Evolutionary conservation across 2,888 invertebrate genomes (phyloP), one percentile per base, ranked within the genome.

Genomic region (Protonemura montana): DNA sequence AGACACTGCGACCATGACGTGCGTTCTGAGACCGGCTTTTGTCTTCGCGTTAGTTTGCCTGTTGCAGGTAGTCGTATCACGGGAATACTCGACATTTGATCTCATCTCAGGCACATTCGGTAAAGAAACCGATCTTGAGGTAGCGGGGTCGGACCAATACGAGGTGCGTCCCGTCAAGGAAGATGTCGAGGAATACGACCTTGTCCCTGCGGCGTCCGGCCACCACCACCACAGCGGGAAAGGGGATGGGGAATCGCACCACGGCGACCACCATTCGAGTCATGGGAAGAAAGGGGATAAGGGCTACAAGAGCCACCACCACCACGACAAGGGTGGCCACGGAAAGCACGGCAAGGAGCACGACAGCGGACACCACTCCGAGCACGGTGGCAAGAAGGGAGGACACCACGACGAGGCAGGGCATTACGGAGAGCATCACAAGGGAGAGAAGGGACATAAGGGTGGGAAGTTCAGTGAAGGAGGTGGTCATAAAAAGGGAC

Each of bases 401-500:
- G 92, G 93, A 29, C 94, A 95, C 89, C 94, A 95, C 89, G 94
- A 95, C 89, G 92, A 93, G 42, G 94, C 94, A 86, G 95, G 95
- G 0, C 94, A 95, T 89, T 93, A 94, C 89, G 92, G 93, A 77
- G 94, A 94, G 89, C 93, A 94, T 87, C 94, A 95, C 89, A 93
- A 94, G 88, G 94, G 94, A 5, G 94, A 94, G 88, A 94, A 95
- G 88, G 95, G 94, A 5, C 94, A 94, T 89, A 94, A 94, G 88
- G 94, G 94, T 0, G 94, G 94, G 89, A 94, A 94, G 89, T 94
- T 93, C 89, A 93, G 92, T 88, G 94, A 94, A 89, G 94, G 94
- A 87, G 96, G 96, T 7, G 94, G 94, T 88, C 97, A 95, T 91
- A 96, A 96, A 88, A 97, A 97, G 90, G 97, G 97, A 0, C 96